A percentile compares a stretch with the other conserved stretches of the same genome.
phyloP scores from a whole-genome alignment of 2,113 vertebrate genomes.

The Melanostigma gelatinosum region DNA sequence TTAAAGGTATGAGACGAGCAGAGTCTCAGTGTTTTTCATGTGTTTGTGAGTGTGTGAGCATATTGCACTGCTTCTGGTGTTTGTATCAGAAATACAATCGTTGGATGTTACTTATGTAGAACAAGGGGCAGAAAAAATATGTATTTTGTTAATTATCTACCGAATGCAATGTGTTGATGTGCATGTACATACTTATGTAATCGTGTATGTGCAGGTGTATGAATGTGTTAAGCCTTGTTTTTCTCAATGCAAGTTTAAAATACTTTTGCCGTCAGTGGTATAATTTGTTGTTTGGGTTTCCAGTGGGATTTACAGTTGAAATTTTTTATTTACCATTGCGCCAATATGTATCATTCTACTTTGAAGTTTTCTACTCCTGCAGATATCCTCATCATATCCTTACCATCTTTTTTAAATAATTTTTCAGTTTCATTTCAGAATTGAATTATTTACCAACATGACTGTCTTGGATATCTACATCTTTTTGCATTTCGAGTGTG shows the following conservation, averaged over 20 bases:
- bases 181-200: neutral
- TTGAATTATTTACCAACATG: neutral
- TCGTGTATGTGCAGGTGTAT: neutral
- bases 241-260: neutral
- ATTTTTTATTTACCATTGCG: neutral
- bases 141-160: neutral
- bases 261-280: neutral
- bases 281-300: neutral
- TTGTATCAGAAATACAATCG: neutral
- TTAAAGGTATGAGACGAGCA: neutral
- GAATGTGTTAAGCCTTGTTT: neutral
- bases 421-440: no score
- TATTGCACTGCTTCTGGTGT: neutral
- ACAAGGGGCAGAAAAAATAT: neutral
- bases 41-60: neutral
- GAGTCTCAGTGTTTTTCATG: constrained; percentile 7
- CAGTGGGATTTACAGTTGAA: neutral
- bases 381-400: neutral
- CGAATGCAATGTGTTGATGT: neutral
- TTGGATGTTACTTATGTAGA: neutral
- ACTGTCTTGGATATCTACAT: neutral
- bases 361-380: neutral
- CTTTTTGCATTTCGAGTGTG: neutral
- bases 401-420: neutral
- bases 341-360: neutral